Evolutionary conservation across 1,140 invertebrate genomes (phyloP), one percentile per base, ranked within the genome.

Genomic region (Eubasilissa regina): DNA sequence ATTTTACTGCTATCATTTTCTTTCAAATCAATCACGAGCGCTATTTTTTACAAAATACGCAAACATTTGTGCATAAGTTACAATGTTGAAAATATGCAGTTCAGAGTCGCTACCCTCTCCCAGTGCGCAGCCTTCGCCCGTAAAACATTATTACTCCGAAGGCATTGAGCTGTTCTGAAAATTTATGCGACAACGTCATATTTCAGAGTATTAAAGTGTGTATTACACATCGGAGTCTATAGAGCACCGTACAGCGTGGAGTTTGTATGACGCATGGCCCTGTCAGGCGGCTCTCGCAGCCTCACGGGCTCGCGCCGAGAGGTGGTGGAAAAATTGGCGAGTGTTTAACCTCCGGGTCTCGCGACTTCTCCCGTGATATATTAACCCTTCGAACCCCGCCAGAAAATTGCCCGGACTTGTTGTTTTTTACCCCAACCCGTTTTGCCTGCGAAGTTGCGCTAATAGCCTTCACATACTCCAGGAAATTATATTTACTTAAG

Each of bases 401-500:
- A 45, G 66, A 15, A 70, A 70, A 70, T 70, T 70, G 47, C 66
- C 66, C 21, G 48, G 7, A 15, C 6, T 35, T 35, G 45, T 21
- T 70, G 45, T 70, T 70, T 70, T 70, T 70, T 47, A 15, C 25
- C 44, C 58, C 58, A 9, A 25, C 10, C 25, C 58, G 25, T 45
- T 48, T 70, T 19, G 44, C 66, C 66, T 70, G 19, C 47, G 66
- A 70, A 70, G 66, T 70, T 70, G 4, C 66, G 66, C 66, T 70
- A 70, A 70, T 70, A 70, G 66, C 44, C 66, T 17, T 48, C 45
- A 70, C 66, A 47, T 70, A 48, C 66, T 70, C 47, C 44, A 70
- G 66, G 66, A 70, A 70, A 70, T 70, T 70, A 70, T 70, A 70
- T 70, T 70, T 70, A 47, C 66, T 70, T 48, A 70, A 70, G 66